Conservation (phyloP, 2,113 vertebrate species). For the Entomyzon cyanotis region DNA sequence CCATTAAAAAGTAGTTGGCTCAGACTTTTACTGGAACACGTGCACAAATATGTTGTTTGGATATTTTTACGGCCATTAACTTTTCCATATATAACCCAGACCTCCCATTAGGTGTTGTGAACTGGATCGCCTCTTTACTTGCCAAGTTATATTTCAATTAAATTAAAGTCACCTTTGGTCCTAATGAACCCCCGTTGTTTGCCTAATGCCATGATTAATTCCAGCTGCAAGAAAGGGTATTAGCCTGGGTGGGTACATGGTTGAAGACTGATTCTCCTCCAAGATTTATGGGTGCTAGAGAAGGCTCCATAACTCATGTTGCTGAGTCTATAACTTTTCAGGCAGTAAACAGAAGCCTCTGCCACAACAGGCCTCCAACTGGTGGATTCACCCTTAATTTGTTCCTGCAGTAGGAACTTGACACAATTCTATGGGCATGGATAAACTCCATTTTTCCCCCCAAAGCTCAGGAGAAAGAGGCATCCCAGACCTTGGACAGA, state of each 20-base stretch:
- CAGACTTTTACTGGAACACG: slow-evolving; percentile 53
- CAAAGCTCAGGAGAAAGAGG: not conserved
- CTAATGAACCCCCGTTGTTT: slow-evolving; percentile 71
- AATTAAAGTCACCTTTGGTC: slow-evolving; percentile 73
- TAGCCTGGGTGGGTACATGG: slow-evolving; percentile 43
- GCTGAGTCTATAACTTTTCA: not conserved
- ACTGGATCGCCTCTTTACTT: slow-evolving; percentile 56
- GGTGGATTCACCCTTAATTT: not conserved
- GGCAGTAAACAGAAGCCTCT: slow-evolving; percentile 14
- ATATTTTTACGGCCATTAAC: slow-evolving; percentile 68
- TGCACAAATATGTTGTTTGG: slow-evolving; percentile 70
- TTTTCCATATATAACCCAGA: slow-evolving; percentile 69
- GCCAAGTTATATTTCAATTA: slow-evolving; percentile 73
- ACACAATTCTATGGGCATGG: not conserved
- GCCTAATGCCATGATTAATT: slow-evolving; percentile 69
- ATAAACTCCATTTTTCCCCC: not conserved
- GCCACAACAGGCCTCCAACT: not conserved
- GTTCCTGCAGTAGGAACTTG: not conserved
- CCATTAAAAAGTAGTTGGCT: slow-evolving; percentile 56
- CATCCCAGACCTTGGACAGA: not conserved
- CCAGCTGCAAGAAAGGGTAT: slow-evolving; percentile 60
- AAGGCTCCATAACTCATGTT: slow-evolving; percentile 27
- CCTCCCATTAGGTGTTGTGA: slow-evolving; percentile 72
- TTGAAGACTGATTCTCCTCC: slow-evolving; percentile 34
- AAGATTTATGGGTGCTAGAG: slow-evolving; percentile 31